phyloP scores from a whole-genome alignment of 2,888 invertebrate species.

The Erpobdella octoculata region DNA sequence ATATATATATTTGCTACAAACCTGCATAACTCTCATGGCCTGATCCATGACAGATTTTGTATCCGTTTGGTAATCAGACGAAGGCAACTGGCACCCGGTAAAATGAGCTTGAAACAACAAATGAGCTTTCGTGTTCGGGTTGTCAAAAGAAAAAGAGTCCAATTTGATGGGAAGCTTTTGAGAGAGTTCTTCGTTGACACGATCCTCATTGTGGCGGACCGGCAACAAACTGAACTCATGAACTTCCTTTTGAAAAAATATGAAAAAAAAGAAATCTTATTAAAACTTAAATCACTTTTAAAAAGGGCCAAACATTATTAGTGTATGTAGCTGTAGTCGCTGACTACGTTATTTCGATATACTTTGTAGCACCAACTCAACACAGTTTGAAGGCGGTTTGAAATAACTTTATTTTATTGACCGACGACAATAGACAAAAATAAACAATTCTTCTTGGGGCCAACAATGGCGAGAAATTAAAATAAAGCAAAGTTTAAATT shows the following conservation, averaged over 20 bases:
- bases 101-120: conserved; percentile 88
- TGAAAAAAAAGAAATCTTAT: background rate
- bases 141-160: conserved; percentile 70
- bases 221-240: conserved; percentile 85
- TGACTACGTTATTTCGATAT: too few species aligned
- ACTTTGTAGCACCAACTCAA: too few species aligned
- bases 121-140: conserved; percentile 86
- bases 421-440: too few species aligned
- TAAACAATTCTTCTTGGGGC: too few species aligned
- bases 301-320: background rate
- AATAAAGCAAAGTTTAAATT: too few species aligned
- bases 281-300: background rate
- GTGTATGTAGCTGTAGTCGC: too few species aligned
- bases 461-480: too few species aligned
- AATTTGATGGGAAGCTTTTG: conserved; percentile 67
- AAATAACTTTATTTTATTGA: too few species aligned
- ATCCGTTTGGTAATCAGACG: conserved; percentile 89
- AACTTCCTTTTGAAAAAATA: conserved; percentile 57
- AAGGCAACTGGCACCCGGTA: conserved; percentile 71
- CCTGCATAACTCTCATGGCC: conserved; percentile 80
- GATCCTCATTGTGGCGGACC: conserved; percentile 93
- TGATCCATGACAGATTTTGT: conserved; percentile 94
- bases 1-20: background rate
- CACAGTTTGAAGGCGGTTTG: too few species aligned
- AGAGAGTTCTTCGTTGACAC: conserved; percentile 77